Conservation (phyloP, 2,888 invertebrate genomes). For the Drosophila hamatofila region DNA sequence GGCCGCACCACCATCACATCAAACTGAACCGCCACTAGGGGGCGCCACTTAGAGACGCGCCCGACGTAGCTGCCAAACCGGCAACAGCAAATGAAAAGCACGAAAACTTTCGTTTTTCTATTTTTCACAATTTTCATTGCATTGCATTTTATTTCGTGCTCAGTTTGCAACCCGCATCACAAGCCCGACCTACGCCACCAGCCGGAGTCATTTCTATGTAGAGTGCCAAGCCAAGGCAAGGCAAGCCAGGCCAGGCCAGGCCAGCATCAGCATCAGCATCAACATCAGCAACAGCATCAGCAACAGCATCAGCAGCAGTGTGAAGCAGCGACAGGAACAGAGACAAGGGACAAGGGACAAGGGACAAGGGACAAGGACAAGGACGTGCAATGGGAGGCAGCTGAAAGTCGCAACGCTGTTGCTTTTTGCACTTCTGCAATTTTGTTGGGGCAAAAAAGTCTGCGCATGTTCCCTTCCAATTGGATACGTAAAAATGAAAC, state of each 20-base stretch:
- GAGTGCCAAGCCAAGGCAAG: slow-evolving; percentile 20
- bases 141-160: slow-evolving; percentile 74
- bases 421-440: slow-evolving; percentile 59
- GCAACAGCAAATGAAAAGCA: slow-evolving; percentile 83
- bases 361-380: slow-evolving; percentile 13
- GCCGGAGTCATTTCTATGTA: slow-evolving; percentile 36
- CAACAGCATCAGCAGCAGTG: not conserved
- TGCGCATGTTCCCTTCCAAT: slow-evolving; percentile 81
- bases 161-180: slow-evolving; percentile 8
- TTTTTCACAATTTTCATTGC: slow-evolving; percentile 80
- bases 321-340: not conserved
- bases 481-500: slow-evolving; percentile 55
- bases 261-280: slow-evolving; percentile 3
- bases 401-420: slow-evolving; percentile 19
- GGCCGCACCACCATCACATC: slow-evolving; percentile 61
- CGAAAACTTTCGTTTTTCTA: slow-evolving; percentile 83
- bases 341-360: too few species aligned
- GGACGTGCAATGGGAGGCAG: slow-evolving; percentile 11
- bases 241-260: slow-evolving; percentile 21
- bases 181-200: slow-evolving; percentile 42
- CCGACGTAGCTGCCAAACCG: slow-evolving; percentile 56
- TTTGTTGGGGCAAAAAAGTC: slow-evolving; percentile 69
- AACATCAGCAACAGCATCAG: not conserved
- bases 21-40: slow-evolving; percentile 63
- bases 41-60: slow-evolving; percentile 71